phyloP scores from a whole-genome alignment of 2,888 invertebrate species.

The Merodon equestris region DNA sequence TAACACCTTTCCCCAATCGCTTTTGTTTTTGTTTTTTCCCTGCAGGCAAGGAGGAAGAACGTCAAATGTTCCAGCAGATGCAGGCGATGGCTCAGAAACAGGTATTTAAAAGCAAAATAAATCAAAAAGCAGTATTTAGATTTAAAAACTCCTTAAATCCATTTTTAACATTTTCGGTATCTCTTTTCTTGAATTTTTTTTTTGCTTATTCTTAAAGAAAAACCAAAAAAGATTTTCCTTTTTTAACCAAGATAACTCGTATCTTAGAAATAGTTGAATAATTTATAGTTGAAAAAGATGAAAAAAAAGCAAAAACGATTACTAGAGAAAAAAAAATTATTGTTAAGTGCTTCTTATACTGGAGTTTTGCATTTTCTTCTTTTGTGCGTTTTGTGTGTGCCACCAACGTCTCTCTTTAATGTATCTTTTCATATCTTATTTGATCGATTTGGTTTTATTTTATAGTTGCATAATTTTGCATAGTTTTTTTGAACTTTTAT shows the following conservation, averaged over 20 bases:
- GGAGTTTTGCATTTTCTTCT: conserved; percentile 33
- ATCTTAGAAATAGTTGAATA: conserved; percentile 56
- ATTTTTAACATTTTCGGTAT: conserved; percentile 63
- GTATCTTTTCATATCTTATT: conserved; percentile 25
- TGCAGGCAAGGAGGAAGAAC: conserved; percentile 95
- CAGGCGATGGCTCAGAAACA: conserved; percentile 97
- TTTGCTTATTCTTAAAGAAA: conserved; percentile 28
- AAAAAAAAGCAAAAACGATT: too few species aligned
- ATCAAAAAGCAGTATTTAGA: conserved; percentile 4
- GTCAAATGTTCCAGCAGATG: conserved; percentile 98
- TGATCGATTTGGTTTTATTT: conserved; percentile 9
- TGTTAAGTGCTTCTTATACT: conserved; percentile 67
- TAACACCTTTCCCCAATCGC: conserved; percentile 58
- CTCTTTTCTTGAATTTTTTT: conserved; percentile 59
- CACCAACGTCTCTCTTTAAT: conserved; percentile 9
- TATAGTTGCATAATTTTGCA: neutral
- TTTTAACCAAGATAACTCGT: conserved; percentile 41
- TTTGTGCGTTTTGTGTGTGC: conserved; percentile 48
- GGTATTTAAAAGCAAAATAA: conserved; percentile 81
- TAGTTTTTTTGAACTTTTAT: neutral
- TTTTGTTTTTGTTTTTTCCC: conserved; percentile 20
- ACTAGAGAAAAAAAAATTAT: conserved; percentile 60
- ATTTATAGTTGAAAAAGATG: conserved; percentile 32
- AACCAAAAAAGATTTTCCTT: neutral
- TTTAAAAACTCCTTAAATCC: conserved; percentile 44